Evolutionary conservation across 2,113 vertebrate genomes (phyloP).

Genomic region (Dicerorhinus sumatrensis): DNA sequence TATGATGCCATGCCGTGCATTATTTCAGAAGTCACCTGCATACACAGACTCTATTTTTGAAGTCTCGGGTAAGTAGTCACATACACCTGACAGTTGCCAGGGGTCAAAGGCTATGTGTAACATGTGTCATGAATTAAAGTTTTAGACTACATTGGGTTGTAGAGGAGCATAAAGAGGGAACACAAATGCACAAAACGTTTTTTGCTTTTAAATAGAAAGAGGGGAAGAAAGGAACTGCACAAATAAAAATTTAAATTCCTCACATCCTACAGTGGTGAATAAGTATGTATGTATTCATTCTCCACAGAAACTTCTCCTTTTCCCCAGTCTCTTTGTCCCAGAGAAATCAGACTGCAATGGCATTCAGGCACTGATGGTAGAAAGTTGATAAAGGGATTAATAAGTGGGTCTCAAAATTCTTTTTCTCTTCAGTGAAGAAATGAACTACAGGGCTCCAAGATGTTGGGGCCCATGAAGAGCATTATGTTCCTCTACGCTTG

Average conservation of each 20-base stretch:
- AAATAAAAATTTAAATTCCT: constrained; percentile 14
- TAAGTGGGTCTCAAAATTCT: background rate
- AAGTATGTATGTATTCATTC: background rate
- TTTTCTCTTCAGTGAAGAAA: constrained; percentile 43
- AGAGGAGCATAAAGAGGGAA: background rate
- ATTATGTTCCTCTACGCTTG: background rate
- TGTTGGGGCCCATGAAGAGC: background rate
- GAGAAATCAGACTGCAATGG: constrained; percentile 49
- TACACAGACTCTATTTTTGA: background rate
- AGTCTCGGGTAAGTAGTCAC: background rate
- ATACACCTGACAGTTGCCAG: background rate
- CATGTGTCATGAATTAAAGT: background rate
- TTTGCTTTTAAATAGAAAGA: constrained; percentile 40
- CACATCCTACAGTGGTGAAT: background rate
- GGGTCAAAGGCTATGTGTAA: background rate
- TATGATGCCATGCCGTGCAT: background rate
- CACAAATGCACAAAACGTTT: background rate
- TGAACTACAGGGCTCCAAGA: background rate
- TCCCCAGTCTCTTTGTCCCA: background rate
- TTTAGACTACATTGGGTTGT: background rate
- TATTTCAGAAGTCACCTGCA: background rate
- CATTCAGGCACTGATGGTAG: constrained; percentile 59
- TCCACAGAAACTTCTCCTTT: constrained; percentile 3
- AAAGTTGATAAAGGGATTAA: background rate
- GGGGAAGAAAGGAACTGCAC: background rate